Percentiles rank a stretch among this genome's conserved stretches.
Evolutionary conservation across 2,888 invertebrate species (phyloP).

Genomic region (Tuberolachnus salignus): DNA sequence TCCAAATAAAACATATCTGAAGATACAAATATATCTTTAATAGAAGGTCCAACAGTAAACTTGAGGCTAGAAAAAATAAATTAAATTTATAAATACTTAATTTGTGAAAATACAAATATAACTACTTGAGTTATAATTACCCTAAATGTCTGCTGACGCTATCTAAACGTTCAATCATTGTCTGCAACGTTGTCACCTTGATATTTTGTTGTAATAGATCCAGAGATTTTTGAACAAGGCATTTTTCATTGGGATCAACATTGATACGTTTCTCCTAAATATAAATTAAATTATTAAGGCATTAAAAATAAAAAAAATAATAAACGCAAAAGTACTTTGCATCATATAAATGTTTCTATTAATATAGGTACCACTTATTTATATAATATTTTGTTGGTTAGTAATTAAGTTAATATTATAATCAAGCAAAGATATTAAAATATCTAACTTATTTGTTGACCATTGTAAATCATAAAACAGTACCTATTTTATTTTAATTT

Average conservation of each 20-base stretch:
- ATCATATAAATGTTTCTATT: no score
- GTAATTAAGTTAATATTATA: no score
- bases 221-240: constrained; percentile 85
- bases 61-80: constrained; percentile 70
- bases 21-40: constrained; percentile 85
- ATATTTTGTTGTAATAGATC: constrained; percentile 93
- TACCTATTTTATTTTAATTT: no score
- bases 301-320: not conserved
- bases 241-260: constrained; percentile 82
- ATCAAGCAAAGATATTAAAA: no score
- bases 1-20: constrained; percentile 97
- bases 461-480: no score
- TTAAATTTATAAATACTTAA: constrained; percentile 22
- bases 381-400: no score
- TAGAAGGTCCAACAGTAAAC: constrained; percentile 82
- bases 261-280: constrained; percentile 86
- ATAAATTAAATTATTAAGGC: not conserved
- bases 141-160: constrained; percentile 89
- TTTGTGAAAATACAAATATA: no score
- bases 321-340: not conserved
- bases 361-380: no score
- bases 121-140: constrained; percentile 63
- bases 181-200: constrained; percentile 88
- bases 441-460: no score
- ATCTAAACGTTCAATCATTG: constrained; percentile 89